Evolutionary conservation across 1,140 invertebrate genomes (phyloP), one percentile per base, ranked within the genome.

Genomic region (Calliphora vicina): DNA sequence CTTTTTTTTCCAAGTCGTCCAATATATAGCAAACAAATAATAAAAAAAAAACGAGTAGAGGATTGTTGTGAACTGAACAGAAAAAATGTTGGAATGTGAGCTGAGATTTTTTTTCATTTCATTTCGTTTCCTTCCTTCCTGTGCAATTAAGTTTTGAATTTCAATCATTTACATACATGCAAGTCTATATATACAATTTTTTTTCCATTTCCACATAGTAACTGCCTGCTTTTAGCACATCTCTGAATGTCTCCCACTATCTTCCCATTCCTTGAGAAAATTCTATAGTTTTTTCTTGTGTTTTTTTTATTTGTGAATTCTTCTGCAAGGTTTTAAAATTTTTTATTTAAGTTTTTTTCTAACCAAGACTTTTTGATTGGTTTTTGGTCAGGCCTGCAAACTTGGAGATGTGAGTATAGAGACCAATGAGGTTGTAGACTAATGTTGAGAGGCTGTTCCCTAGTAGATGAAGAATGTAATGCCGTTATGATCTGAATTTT

Each of bases 111-210:
- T n/a, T 67, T 67, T 35, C 35, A 35, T 35, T 67, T 67, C 61
- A 67, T 67, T 67, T 45, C 9, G 17, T 78, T 78, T 78, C 74
- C 74, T 78, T 78, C 74, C 74, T 78, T 78, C 74, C 74, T 78
- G 74, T 78, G 74, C 74, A 78, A 78, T 78, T 78, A 78, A 78
- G 74, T 78, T 78, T 78, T 78, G 74, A 78, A 78, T 78, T 78
- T 78, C 74, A 78, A 78, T 78, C 35, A 45, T 78, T 67, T 78
- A 23, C 35, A 27, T 78, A 35, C 35, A 35, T 35, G 35, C 10
- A 35, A 8, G 35, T 35, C 35, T 35, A 35, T 35, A 78, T 78
- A 23, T 25, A 67, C 61, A 67, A 6, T 4, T 17, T 50, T 50
- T 50, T 50, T 50, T 17, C 4, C 12, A 15, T 6, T 50, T 50